Evolutionary conservation across 2,888 invertebrate genomes (phyloP).

Genomic region (Diarsia dahlii): DNA sequence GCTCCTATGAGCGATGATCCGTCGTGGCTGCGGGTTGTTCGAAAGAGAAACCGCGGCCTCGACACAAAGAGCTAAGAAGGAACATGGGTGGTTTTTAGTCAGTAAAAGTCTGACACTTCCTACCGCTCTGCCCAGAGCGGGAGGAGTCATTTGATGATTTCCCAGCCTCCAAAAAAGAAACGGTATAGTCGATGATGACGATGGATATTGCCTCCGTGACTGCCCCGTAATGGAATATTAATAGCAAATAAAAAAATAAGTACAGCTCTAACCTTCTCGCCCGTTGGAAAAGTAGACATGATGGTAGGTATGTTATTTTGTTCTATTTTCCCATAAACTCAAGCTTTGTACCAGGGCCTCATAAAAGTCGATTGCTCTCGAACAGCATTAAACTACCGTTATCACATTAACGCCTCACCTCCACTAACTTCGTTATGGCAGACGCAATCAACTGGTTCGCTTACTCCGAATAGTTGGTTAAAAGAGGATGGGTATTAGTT

Average conservation of each 20-base stretch:
- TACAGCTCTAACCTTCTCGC: not conserved
- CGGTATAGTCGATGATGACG: too few species aligned
- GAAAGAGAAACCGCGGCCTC: too few species aligned
- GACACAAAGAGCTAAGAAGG: too few species aligned
- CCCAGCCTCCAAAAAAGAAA: too few species aligned
- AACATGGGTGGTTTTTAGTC: too few species aligned
- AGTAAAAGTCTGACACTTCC: too few species aligned
- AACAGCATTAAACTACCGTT: constrained; percentile 42
- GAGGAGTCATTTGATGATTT: too few species aligned
- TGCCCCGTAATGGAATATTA: not conserved
- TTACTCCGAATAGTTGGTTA: constrained; percentile 2
- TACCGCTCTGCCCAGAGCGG: too few species aligned
- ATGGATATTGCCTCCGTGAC: too few species aligned
- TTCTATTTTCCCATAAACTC: not conserved
- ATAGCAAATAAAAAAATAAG: not conserved
- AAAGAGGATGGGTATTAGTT: not conserved
- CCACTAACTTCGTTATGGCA: constrained; percentile 25
- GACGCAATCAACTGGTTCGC: constrained; percentile 12
- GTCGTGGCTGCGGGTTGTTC: too few species aligned
- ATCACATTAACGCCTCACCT: constrained; percentile 24
- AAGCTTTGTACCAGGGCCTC: constrained; percentile 4
- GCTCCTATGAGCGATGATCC: too few species aligned
- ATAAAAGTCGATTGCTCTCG: constrained; percentile 17
- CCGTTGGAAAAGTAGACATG: not conserved
- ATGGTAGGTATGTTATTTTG: not conserved